Conservation (phyloP, 2,797 vertebrate genomes). For the Acipenser ruthenus region DNA sequence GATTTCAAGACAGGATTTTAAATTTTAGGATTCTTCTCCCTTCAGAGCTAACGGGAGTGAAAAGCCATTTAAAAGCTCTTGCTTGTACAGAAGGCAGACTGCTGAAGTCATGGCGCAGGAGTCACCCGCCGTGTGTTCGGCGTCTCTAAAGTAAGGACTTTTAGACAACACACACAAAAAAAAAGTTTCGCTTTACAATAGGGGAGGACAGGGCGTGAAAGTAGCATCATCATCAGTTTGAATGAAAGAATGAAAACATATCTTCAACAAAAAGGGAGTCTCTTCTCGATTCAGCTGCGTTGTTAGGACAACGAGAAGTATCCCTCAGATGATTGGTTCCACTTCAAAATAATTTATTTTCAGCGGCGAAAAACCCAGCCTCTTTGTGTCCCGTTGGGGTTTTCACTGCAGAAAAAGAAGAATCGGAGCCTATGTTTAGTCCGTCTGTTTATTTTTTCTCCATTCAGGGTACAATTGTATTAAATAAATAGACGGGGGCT, state of each 20-base stretch:
- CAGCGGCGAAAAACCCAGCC: conserved; percentile 80
- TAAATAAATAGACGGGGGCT: conserved; percentile 75
- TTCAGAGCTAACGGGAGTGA: conserved; percentile 54
- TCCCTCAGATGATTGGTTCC: conserved; percentile 99
- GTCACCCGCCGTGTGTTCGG: conserved; percentile 73
- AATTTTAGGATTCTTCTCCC: conserved; percentile 42
- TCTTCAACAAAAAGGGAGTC: conserved; percentile 88
- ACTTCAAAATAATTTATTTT: conserved; percentile 99
- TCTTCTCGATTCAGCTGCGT: conserved; percentile 93
- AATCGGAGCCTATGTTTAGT: conserved; percentile 72
- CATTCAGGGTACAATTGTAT: conserved; percentile 78
- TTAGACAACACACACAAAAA: conserved; percentile 39
- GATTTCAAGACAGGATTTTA: no score
- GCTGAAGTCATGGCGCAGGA: conserved; percentile 68
- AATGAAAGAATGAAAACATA: conserved; percentile 98
- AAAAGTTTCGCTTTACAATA: conserved; percentile 77
- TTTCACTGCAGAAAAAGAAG: conserved; percentile 73
- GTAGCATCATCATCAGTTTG: conserved; percentile 94
- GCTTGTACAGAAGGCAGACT: conserved; percentile 45
- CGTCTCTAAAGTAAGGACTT: conserved; percentile 69
- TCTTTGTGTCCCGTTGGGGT: conserved; percentile 86
- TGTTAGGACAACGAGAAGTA: conserved; percentile 99
- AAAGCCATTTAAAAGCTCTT: conserved; percentile 53
- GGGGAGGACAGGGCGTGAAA: conserved; percentile 93
- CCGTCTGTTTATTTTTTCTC: conserved; percentile 87